phyloP scores from a whole-genome alignment of 2,113 vertebrate genomes.

The Pseudorectes ferrugineus region DNA sequence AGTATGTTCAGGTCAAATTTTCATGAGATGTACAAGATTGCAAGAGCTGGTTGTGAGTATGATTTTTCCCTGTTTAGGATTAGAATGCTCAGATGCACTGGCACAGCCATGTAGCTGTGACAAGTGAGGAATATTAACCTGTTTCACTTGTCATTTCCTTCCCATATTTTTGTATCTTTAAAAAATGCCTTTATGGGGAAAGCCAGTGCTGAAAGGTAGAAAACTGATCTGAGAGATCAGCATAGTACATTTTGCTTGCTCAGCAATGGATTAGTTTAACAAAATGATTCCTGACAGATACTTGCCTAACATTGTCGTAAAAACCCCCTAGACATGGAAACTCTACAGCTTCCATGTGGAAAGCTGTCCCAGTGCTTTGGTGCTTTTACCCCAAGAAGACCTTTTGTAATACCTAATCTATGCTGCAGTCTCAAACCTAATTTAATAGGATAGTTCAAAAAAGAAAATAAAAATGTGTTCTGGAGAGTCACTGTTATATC shows the following conservation, averaged over 20 bases:
- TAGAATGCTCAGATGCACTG: not conserved
- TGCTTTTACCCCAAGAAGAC: not conserved
- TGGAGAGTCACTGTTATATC: not conserved
- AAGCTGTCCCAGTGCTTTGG: not conserved
- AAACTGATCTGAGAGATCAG: not conserved
- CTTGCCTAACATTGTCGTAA: not conserved
- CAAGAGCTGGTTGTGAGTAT: not conserved
- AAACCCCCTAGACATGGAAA: not conserved
- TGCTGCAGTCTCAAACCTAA: not conserved
- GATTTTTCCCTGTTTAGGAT: not conserved
- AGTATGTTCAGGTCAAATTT: not conserved
- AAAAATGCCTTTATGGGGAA: not conserved
- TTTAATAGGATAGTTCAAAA: not conserved
- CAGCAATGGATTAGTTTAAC: not conserved
- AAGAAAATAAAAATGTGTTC: fast-evolving
- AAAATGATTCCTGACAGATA: not conserved
- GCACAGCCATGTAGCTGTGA: not conserved
- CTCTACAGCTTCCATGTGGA: not conserved
- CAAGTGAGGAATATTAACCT: not conserved
- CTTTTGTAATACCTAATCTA: not conserved
- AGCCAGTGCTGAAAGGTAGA: not conserved
- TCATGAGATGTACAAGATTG: not conserved
- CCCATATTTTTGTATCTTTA: not conserved
- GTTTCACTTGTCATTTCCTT: not conserved
- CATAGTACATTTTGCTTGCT: not conserved